phyloP scores from a whole-genome alignment of 2,888 invertebrate species.

The Melangyna quadrimaculata region DNA sequence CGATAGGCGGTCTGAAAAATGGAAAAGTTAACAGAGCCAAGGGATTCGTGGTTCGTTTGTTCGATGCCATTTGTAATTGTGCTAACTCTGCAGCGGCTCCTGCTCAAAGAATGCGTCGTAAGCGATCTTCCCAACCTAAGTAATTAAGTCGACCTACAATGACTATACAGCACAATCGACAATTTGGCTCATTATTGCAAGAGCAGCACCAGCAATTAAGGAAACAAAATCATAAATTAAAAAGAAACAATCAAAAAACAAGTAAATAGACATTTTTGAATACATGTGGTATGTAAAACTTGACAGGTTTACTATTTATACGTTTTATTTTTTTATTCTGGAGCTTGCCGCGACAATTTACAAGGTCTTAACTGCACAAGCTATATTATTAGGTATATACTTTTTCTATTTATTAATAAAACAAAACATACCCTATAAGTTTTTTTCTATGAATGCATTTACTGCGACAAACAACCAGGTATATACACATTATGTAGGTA shows the following conservation, averaged over 20 bases:
- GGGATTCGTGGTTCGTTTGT: conserved; percentile 84
- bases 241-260: conserved; percentile 59
- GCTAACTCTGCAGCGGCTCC: conserved; percentile 84
- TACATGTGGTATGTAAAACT: not conserved
- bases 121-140: conserved; percentile 74
- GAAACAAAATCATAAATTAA: not conserved
- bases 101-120: conserved; percentile 80
- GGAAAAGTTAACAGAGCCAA: conserved; percentile 83
- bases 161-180: conserved; percentile 29
- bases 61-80: conserved; percentile 85
- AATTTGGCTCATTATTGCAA: not conserved
- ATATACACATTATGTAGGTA: not conserved
- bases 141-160: conserved; percentile 10
- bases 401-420: conserved; percentile 44
- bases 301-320: conserved; percentile 25
- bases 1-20: conserved; percentile 82
- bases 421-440: conserved; percentile 32
- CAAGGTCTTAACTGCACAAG: conserved; percentile 35
- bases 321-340: conserved; percentile 14
- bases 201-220: not conserved
- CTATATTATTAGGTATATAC: conserved; percentile 41
- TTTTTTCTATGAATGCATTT: conserved; percentile 59
- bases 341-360: conserved; percentile 23
- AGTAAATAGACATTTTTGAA: conserved; percentile 32
- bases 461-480: conserved; percentile 47